These are phyloP conservation scores for Conus ventricosus DNA, from an alignment of 1,140 invertebrate species.

Conservation along the genomic window DNA sequence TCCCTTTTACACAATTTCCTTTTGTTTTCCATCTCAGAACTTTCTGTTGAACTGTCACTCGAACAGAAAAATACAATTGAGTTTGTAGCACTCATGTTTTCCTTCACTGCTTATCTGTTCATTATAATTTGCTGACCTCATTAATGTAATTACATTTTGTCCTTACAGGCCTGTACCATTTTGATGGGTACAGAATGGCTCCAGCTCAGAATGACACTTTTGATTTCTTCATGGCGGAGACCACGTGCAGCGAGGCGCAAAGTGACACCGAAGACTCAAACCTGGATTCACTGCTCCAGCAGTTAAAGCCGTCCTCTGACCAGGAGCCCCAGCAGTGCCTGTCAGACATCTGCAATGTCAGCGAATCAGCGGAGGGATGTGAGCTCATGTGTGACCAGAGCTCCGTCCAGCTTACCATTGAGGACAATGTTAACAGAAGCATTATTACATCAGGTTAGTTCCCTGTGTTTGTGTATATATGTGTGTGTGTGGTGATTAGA, in stretches of 20 bases:
- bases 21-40: too few relatives aligned
- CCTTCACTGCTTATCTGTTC: too few relatives aligned
- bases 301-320: conserved; percentile 1
- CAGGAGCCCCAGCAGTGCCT: conserved; percentile 19
- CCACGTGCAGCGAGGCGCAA: conserved; percentile 15
- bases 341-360: conserved; percentile 17
- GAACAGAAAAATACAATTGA: too few relatives aligned
- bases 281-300: conserved; percentile 28
- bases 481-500: too few relatives aligned
- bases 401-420: conserved; percentile 6
- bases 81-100: too few relatives aligned
- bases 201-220: conserved; percentile 26
- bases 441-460: conserved; percentile 17
- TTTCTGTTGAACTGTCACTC: too few relatives aligned
- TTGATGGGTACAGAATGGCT: conserved; percentile 36
- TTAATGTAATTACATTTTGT: too few relatives aligned
- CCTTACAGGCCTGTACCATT: conserved; percentile 29
- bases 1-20: too few relatives aligned
- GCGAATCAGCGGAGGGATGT: conserved; percentile 21
- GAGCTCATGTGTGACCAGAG: conserved; percentile 30
- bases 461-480: too few relatives aligned
- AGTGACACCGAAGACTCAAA: conserved; percentile 31
- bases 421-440: conserved; percentile 22
- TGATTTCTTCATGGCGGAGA: conserved; percentile 35
- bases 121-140: too few relatives aligned